Evolutionary conservation across 2,113 vertebrate species (phyloP), one percentile per base, ranked within the genome.

Genomic region (Xiphias gladius): DNA sequence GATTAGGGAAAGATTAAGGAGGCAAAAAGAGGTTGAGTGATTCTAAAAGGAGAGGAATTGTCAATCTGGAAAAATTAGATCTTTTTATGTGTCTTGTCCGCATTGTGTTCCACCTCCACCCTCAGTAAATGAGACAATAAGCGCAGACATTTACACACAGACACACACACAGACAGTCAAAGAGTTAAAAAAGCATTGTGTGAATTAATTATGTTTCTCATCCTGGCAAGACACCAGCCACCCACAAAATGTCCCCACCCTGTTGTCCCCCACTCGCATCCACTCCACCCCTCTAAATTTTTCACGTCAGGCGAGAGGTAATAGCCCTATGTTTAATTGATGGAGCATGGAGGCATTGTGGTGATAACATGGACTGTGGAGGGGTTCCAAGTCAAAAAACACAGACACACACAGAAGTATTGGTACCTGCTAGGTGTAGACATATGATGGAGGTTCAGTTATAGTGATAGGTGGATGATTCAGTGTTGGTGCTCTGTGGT

Each of bases 171-270:
- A 82, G 84, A 85, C 89, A 88, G 77, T 86, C 76, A 68, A 68
- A 59, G 76, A 75, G 75, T 77, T 83, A 86, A 83, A 93, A 92
- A 89, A 84, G 48, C 69, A 87, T 50, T 67, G 17, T 28, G 57
- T 95, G 86, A 92, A 94, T 93, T 84, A 93, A 92, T 91, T 57
- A 94, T 94, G 81, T 68, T 68, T 76, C 87, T 89, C 71, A 84
- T 88, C 72, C 84, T 88, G 84, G 87, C 88, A 91, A 88, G 75
- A 86, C 68, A 89, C 74, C 76, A 91, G 67, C 85, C 82, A 58
- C 12, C 59, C 68, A 79, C 67, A 75, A 81, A 84, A 73, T 28
- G 20, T 57, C 78, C 81, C 79, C 73, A 32, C 79, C 76, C 81
- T 37, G 26, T 81, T 3, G 10, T 46, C 67, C 77, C 19, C 85